Evolutionary conservation across 2,797 vertebrate genomes (phyloP), one percentile per base, ranked within the genome.

Genomic region (Lepilemur septentrionalis): DNA sequence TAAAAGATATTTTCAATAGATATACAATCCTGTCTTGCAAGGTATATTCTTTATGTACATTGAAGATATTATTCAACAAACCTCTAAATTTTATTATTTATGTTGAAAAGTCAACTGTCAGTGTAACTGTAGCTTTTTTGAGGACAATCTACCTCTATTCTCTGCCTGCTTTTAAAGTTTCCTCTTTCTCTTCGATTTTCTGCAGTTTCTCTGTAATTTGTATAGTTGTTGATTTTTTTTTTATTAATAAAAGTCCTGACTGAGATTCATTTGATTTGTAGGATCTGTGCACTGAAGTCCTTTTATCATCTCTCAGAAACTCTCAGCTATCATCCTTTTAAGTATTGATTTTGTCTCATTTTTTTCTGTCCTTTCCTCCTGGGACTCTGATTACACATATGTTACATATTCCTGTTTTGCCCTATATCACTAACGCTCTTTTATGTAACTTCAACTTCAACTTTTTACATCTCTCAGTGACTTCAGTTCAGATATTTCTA

Each of bases 111-210:
- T 78, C 70, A 92, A 93, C 41, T n/a, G 11, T 28, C 20, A 38
- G 3, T 8, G 11, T 17, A 46, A 35, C 5, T 18, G 3, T 38
- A 25, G 3, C 13, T 83, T 35, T 55, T 91, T 32, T 52, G 63
- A 65, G 17, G 46, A n/a, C 57, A 55, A 75, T 38, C 52, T 80
- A 5, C 43, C 55, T 67, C 59, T 84, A 30, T 70, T 76, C n/a
- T 91, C 50, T 63, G 18, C 22, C 48, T 91, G 4, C 22, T 87
- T 87, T 25, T 43, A 38, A 84, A 11, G 12, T 84, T 72, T 79
- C 84, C 55, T 59, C n/a, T 87, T 81, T 57, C n/a, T 25, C 78
- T 70, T 91, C 79, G 78, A 30, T 91, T 85, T 94, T 78, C 23
- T 28, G 7, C 23, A 57, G 38, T 28, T 55, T 91, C 79, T 89